These are phyloP conservation scores for Ormyrus nitidulus DNA, from an alignment of 2,888 invertebrate genomes.

Conservation along the genomic window DNA sequence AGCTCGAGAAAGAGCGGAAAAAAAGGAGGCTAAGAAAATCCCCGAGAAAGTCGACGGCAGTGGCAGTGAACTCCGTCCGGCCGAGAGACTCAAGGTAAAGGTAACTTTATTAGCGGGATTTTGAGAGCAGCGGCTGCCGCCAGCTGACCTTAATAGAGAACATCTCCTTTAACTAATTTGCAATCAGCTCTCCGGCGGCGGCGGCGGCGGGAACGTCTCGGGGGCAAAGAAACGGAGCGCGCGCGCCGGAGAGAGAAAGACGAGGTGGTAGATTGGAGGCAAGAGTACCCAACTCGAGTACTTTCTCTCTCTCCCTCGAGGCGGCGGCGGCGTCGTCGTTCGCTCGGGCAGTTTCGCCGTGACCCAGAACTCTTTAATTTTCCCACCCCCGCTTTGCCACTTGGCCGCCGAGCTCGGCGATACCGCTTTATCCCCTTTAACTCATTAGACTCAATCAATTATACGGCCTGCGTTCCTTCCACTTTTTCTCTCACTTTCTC, in stretches of 20 bases:
- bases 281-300: conserved; percentile 67
- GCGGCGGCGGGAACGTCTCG: conserved; percentile 55
- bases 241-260: conserved; percentile 46
- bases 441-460: conserved; percentile 73
- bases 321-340: conserved; percentile 59
- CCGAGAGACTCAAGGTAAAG: conserved; percentile 56
- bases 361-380: conserved; percentile 73
- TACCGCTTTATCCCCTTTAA: conserved; percentile 69
- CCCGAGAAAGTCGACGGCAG: conserved; percentile 34
- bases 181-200: conserved; percentile 66
- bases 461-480: conserved; percentile 62
- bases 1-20: not conserved
- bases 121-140: conserved; percentile 49
- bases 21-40: conserved; percentile 4
- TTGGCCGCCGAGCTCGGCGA: conserved; percentile 39
- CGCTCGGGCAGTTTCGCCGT: conserved; percentile 63
- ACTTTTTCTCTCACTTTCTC: conserved; percentile 58
- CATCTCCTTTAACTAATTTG: conserved; percentile 74
- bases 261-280: conserved; percentile 56
- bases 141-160: conserved; percentile 69
- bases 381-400: conserved; percentile 57
- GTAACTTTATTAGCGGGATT: conserved; percentile 58
- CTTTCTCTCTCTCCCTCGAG: conserved; percentile 64
- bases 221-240: conserved; percentile 53
- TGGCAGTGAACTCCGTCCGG: conserved; percentile 56